A percentile compares a stretch with the other conserved stretches of the same genome.
Conservation (phyloP, 2,888 invertebrate species). For the Caenorhabditis virilis region DNA sequence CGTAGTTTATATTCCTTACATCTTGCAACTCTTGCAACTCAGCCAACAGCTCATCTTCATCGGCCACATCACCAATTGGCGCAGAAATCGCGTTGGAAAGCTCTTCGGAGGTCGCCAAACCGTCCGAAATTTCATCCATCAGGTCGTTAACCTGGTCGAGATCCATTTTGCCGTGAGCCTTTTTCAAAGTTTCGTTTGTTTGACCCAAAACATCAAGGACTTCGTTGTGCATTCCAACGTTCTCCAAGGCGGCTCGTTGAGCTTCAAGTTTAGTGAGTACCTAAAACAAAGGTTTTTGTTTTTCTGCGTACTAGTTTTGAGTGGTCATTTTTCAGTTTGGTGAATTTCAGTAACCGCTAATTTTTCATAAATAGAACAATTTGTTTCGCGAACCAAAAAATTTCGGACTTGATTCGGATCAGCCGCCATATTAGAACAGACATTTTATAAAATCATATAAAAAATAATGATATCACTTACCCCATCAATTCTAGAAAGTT, state of each 20-base stretch:
- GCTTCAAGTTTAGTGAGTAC: constrained; percentile 50
- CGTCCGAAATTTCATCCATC: constrained; percentile 56
- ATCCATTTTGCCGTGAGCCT: constrained; percentile 47
- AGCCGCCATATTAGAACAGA: background rate
- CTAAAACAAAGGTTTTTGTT: no score
- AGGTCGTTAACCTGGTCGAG: constrained; percentile 52
- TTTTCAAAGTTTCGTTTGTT: constrained; percentile 49
- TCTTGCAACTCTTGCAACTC: constrained; percentile 50
- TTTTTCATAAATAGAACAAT: no score
- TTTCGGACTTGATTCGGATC: background rate
- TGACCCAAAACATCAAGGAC: constrained; percentile 51
- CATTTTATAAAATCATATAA: no score
- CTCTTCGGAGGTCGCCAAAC: constrained; percentile 44
- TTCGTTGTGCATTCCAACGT: constrained; percentile 50
- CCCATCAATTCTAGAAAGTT: constrained; percentile 42
- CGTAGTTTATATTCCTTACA: constrained; percentile 17
- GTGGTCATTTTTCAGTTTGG: background rate
- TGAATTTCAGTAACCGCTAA: no score
- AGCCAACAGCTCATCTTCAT: constrained; percentile 50
- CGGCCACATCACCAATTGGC: constrained; percentile 44
- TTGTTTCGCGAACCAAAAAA: background rate
- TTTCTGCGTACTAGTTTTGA: no score
- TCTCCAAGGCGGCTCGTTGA: constrained; percentile 51
- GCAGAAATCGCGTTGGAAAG: constrained; percentile 47
- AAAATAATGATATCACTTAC: no score